Evolutionary conservation across 2,113 vertebrate species (phyloP).

Genomic region (Coreoperca whiteheadi): DNA sequence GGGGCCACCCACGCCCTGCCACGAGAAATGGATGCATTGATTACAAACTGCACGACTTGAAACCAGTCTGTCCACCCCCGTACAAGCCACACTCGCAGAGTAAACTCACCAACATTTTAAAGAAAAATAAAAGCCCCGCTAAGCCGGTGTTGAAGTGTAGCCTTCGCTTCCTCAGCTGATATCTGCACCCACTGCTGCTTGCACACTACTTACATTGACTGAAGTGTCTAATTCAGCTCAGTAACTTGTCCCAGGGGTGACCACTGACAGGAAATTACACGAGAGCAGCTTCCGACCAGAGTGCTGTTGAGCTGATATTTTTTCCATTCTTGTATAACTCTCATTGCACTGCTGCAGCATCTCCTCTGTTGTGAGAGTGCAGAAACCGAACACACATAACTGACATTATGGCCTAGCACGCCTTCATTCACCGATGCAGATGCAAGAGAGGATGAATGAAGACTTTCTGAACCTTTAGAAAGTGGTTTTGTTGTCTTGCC

Average conservation of each 20-base stretch:
- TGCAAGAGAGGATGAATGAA: not conserved
- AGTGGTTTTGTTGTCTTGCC: not conserved
- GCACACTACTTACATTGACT: not conserved
- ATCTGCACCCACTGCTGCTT: not conserved
- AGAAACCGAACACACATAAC: not conserved
- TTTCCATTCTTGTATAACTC: slow-evolving; percentile 10
- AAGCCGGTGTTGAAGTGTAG: not conserved
- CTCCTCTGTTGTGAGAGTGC: not conserved
- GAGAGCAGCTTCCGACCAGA: slow-evolving; percentile 44
- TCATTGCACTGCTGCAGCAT: slow-evolving; percentile 1
- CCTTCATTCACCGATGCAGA: not conserved
- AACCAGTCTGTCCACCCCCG: rapidly evolving
- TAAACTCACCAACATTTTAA: slow-evolving; percentile 5
- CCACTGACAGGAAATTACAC: slow-evolving; percentile 70
- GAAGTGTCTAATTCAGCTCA: slow-evolving; percentile 9
- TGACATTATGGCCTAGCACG: not conserved
- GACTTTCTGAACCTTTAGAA: not conserved
- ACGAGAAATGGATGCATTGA: not conserved
- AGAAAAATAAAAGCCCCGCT: not conserved
- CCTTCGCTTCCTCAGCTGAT: not conserved
- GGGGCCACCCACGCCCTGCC: slow-evolving; percentile 79
- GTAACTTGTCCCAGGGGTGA: slow-evolving; percentile 28
- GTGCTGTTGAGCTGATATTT: slow-evolving; percentile 1
- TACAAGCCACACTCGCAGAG: not conserved
- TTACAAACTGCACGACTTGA: not conserved